A percentile compares a stretch with the other conserved stretches of the same genome.
These are phyloP conservation scores for Seriola aureovittata DNA, from an alignment of 2,113 vertebrate genomes.

Conservation along the genomic window DNA sequence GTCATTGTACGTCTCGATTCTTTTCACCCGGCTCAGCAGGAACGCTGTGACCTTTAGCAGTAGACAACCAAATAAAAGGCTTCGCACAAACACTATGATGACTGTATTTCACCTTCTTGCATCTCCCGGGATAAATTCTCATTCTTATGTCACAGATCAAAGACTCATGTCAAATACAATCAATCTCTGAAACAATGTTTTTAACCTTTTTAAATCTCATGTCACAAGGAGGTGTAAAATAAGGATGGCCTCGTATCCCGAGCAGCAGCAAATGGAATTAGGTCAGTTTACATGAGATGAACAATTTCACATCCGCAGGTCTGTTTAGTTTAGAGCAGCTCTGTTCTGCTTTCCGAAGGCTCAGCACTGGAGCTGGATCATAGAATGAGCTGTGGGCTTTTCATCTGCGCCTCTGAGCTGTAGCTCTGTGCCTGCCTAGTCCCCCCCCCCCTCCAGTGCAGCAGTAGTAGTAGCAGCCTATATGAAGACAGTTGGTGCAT, in stretches of 20 bases:
- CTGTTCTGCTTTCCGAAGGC: conserved; percentile 63
- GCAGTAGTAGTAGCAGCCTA: conserved; percentile 61
- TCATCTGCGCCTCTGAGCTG: conserved; percentile 65
- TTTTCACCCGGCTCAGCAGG: conserved; percentile 10
- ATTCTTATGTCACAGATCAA: conserved; percentile 53
- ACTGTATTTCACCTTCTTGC: conserved; percentile 40
- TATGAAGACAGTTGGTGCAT: conserved; percentile 76
- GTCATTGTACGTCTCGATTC: not conserved
- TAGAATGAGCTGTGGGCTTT: conserved; percentile 66
- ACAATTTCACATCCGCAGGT: conserved; percentile 39
- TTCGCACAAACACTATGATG: conserved; percentile 16
- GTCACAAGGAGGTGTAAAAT: conserved; percentile 2
- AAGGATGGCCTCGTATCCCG: not conserved
- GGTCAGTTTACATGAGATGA: conserved; percentile 56
- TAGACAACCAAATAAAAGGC: conserved; percentile 35
- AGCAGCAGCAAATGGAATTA: conserved; percentile 37
- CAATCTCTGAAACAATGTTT: conserved; percentile 23
- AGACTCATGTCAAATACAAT: conserved; percentile 48
- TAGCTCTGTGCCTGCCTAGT: conserved; percentile 46
- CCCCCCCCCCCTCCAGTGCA: conserved; percentile 37
- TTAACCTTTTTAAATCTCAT: conserved; percentile 53
- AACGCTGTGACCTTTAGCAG: conserved; percentile 59
- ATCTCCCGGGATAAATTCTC: conserved; percentile 36
- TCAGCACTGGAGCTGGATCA: conserved; percentile 66
- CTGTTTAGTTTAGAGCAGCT: conserved; percentile 61